Evolutionary conservation across 92 coral and sea anemone species (phyloP), one percentile per base, ranked within the genome.

Genomic region (Meandrina meandrites): DNA sequence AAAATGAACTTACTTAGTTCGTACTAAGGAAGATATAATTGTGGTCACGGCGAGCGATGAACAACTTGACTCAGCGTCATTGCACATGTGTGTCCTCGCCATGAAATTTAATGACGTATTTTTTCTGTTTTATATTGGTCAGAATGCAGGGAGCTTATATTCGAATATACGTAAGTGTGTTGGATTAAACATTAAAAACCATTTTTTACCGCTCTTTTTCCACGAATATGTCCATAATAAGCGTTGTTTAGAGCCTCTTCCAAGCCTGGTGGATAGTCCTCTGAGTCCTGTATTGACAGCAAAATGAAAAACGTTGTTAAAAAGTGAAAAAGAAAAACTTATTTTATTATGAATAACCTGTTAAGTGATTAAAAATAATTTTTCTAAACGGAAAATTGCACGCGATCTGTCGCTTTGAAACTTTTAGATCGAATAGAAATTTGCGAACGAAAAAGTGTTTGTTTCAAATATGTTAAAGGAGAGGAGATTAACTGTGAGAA

Each of bases 151-250:
- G n/a, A n/a, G n/a, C n/a, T n/a, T n/a, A n/a, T n/a, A n/a, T n/a
- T n/a, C n/a, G n/a, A 68, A 68, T 27, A 68, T 19, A 8, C n/a
- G n/a, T 3, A 56, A 1, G n/a, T 57, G 69, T 62, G 4, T 15
- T 19, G 22, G 2, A 16, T 21, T 72, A 17, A 7, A 35, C 76
- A 17, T 17, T 16, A 19, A 72, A 34, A n/a, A 37, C 5, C 28
- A 11, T 24, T n/a, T 53, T 36, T 30, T 86, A 86, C 89, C 89
- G 67, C 71, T 86, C 89, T 40, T 86, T 71, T 86, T 68, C 89
- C 85, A 21, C 89, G 89, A 64, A 86, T 78, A 51, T 86, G 89
- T 67, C 84, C 89, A 50, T 79, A 78, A 68, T 78, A 79, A 51
- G 73, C 78, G 19, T 68, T 86, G 37, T 22, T 79, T 18, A 79